Conservation (phyloP, 2,888 invertebrate species). For the Watsonalla cultraria region DNA sequence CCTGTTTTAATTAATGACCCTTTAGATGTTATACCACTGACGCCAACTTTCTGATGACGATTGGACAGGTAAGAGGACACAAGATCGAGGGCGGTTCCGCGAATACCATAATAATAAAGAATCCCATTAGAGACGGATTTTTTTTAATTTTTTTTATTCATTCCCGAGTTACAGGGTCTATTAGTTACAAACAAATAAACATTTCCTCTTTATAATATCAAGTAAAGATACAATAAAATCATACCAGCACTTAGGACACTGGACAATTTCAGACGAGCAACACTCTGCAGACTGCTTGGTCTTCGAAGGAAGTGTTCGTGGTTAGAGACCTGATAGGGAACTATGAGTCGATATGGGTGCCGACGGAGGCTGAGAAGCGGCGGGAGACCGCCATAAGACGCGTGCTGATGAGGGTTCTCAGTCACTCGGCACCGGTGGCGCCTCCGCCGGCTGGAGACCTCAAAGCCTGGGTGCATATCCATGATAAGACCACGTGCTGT, state of each 20-base stretch:
- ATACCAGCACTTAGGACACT: background rate
- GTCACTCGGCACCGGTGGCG: conserved; percentile 77
- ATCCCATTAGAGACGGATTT: no score
- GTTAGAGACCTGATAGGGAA: conserved; percentile 86
- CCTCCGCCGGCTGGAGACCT: conserved; percentile 87
- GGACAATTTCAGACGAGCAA: conserved; percentile 44
- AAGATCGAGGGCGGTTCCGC: no score
- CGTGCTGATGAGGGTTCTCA: conserved; percentile 84
- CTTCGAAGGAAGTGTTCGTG: conserved; percentile 85
- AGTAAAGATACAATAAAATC: background rate
- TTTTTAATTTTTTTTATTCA: no score
- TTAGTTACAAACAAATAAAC: no score
- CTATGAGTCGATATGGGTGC: conserved; percentile 88
- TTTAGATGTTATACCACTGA: no score
- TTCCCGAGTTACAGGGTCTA: no score
- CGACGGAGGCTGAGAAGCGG: conserved; percentile 85
- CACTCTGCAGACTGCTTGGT: conserved; percentile 78
- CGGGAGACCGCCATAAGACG: conserved; percentile 87
- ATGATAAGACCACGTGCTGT: conserved; percentile 73
- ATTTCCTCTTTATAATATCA: no score
- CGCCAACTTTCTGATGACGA: no score
- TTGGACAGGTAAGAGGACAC: no score
- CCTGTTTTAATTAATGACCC: no score
- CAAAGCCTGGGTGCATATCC: conserved; percentile 87
- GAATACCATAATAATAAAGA: no score